These are phyloP conservation scores for Fragum sueziense DNA, from an alignment of 2,888 invertebrate genomes.

Conservation along the genomic window DNA sequence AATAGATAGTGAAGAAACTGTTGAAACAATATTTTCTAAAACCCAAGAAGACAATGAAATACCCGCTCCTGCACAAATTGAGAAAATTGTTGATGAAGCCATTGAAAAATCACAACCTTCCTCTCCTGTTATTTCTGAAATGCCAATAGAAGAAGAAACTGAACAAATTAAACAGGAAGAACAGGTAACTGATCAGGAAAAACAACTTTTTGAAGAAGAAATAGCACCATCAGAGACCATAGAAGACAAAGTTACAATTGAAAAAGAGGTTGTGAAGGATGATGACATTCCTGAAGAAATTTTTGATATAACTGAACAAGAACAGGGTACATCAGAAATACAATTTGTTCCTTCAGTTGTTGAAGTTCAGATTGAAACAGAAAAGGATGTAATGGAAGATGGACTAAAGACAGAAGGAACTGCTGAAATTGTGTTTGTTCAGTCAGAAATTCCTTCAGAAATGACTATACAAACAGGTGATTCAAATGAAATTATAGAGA, in stretches of 20 bases:
- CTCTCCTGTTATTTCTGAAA: not conserved
- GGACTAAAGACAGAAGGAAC: not conserved
- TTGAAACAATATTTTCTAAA: too few species aligned
- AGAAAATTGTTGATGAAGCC: not conserved
- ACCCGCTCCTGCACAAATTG: too few species aligned
- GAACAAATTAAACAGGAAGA: not conserved
- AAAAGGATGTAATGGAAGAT: not conserved
- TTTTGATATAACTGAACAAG: too few species aligned
- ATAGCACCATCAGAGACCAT: not conserved
- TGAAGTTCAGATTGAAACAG: not conserved
- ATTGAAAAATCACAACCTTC: conserved; percentile 15
- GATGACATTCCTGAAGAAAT: too few species aligned
- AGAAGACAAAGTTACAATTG: too few species aligned
- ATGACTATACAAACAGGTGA: not conserved
- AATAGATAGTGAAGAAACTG: too few species aligned
- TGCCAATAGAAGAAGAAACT: not conserved
- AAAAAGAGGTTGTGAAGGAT: too few species aligned
- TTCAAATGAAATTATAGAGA: not conserved
- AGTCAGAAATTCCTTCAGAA: not conserved
- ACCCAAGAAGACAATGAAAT: too few species aligned
- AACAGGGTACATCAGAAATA: not conserved
- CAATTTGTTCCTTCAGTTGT: not conserved
- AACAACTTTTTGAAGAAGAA: not conserved
- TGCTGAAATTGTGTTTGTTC: not conserved
- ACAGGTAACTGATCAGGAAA: not conserved